Conservation (phyloP, 2,888 invertebrate species). For the Morinoia aosen region DNA sequence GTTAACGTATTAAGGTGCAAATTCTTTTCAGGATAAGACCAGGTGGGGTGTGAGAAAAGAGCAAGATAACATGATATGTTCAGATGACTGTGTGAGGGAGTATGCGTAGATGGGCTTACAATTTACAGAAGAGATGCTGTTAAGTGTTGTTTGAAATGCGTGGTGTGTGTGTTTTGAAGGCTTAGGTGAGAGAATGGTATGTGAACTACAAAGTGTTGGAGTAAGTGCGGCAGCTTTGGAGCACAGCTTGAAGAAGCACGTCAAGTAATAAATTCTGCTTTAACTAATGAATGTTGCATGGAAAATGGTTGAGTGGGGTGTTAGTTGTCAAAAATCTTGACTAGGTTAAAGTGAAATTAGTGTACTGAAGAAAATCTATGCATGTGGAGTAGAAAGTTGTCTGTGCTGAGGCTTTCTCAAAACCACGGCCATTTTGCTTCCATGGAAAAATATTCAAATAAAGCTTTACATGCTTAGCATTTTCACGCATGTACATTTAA, state of each 20-base stretch:
- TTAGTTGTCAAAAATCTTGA: no score
- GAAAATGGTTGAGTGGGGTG: no score
- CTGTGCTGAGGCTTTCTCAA: background rate
- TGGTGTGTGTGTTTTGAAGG: background rate
- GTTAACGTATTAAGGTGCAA: no score
- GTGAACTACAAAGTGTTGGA: background rate
- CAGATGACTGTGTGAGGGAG: background rate
- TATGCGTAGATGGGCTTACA: no score
- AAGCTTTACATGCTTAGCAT: background rate
- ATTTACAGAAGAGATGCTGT: no score
- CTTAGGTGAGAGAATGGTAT: background rate
- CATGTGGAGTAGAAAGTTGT: no score
- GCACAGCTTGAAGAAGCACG: background rate
- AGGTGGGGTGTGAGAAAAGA: background rate
- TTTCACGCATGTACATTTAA: background rate
- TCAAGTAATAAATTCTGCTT: background rate
- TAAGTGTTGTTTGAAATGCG: no score
- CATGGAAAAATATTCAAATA: background rate
- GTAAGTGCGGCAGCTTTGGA: background rate
- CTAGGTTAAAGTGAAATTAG: no score
- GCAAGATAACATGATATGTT: background rate
- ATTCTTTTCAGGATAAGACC: no score
- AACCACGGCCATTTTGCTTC: background rate
- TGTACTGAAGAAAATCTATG: no score
- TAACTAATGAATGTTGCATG: background rate